Conservation (phyloP, 2,113 vertebrate genomes). For the Erpornis zantholeuca region DNA sequence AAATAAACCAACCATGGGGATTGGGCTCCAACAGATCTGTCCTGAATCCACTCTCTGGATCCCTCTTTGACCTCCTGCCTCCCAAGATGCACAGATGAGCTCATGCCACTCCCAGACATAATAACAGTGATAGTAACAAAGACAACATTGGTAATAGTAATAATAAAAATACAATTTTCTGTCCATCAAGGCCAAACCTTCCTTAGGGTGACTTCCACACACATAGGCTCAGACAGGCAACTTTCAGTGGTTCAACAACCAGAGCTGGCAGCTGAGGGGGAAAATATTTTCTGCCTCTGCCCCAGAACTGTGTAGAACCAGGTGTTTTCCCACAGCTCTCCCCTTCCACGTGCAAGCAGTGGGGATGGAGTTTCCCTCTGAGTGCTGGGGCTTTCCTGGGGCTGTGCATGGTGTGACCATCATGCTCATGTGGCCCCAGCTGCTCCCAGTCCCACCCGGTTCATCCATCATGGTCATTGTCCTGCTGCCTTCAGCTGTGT, state of each 20-base stretch:
- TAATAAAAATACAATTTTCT: background rate
- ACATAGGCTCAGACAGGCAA: background rate
- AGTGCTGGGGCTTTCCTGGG: background rate
- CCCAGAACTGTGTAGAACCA: background rate
- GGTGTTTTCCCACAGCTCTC: background rate
- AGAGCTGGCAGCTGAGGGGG: background rate
- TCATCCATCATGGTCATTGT: background rate
- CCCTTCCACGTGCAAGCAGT: fast-evolving
- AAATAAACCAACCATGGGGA: background rate
- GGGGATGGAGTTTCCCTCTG: background rate
- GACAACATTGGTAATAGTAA: background rate
- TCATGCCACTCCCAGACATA: background rate
- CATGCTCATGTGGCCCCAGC: fast-evolving
- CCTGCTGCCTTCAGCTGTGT: background rate
- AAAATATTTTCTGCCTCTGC: background rate
- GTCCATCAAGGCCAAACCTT: background rate
- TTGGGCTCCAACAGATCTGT: background rate
- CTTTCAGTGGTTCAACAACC: background rate
- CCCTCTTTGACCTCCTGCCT: background rate
- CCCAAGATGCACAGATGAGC: background rate
- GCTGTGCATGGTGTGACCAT: background rate
- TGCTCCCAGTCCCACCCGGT: background rate
- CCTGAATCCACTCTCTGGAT: background rate
- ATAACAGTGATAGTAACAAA: background rate
- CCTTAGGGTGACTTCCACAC: background rate